Evolutionary conservation across 2,888 invertebrate species (phyloP).

Genomic region (Sarcophaga subvicina): DNA sequence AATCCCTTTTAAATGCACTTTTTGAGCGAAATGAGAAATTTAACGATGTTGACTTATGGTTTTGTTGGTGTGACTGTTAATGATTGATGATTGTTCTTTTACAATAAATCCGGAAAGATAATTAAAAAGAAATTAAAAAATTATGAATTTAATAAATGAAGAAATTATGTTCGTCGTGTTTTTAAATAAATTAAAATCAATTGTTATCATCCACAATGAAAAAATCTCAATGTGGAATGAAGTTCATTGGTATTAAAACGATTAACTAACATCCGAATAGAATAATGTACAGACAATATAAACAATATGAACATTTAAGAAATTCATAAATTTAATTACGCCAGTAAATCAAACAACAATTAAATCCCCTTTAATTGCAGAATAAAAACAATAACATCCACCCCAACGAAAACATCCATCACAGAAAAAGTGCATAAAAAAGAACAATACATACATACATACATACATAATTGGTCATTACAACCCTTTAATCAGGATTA

Average conservation of each 20-base stretch:
- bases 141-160: slow-evolving; percentile 34
- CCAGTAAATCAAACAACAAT: slow-evolving; percentile 53
- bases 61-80: slow-evolving; percentile 23
- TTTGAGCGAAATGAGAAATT: slow-evolving; percentile 37
- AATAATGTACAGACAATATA: slow-evolving; percentile 6
- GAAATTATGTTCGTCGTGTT: not conserved
- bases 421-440: not conserved
- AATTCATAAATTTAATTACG: not conserved
- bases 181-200: not conserved
- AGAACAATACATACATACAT: too few species aligned
- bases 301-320: not conserved
- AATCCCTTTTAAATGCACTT: not conserved
- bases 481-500: too few species aligned
- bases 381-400: slow-evolving; percentile 17
- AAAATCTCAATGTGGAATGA: not conserved
- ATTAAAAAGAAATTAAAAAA: not conserved
- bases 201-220: too few species aligned
- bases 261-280: not conserved
- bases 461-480: too few species aligned
- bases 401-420: not conserved
- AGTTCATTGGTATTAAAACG: too few species aligned
- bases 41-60: slow-evolving; percentile 28
- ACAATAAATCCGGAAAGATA: slow-evolving; percentile 16
- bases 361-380: slow-evolving; percentile 61
- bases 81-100: slow-evolving; percentile 47